Evolutionary conservation across 2,888 invertebrate genomes (phyloP).

Genomic region (Rhingia campestris): DNA sequence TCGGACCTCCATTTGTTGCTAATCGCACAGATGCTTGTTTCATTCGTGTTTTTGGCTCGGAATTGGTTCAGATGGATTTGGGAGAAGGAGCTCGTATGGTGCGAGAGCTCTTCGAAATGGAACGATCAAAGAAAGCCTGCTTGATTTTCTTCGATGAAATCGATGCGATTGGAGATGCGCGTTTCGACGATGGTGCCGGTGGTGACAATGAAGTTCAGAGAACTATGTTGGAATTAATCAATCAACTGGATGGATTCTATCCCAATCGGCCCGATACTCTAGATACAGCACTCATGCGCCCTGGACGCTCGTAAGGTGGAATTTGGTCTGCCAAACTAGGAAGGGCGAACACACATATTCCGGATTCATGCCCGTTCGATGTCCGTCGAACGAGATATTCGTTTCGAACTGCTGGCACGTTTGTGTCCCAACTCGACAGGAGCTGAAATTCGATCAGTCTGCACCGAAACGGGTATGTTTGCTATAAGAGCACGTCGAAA

Average conservation of each 20-base stretch:
- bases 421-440: conserved; percentile 99
- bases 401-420: conserved; percentile 97
- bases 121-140: conserved; percentile 99
- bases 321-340: conserved; percentile 98
- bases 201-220: conserved; percentile 99
- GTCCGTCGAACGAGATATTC: conserved; percentile 99
- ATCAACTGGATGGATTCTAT: conserved; percentile 99
- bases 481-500: conserved; percentile 99
- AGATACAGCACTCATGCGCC: conserved; percentile 99
- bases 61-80: conserved; percentile 95
- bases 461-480: conserved; percentile 99
- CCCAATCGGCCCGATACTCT: conserved; percentile 99
- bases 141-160: conserved; percentile 99
- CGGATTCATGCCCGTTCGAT: conserved; percentile 99
- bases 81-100: conserved; percentile 99
- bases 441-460: conserved; percentile 95
- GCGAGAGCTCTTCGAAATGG: conserved; percentile 99
- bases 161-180: conserved; percentile 99
- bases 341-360: conserved; percentile 98
- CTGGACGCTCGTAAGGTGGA: conserved; percentile 98
- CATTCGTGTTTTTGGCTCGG: conserved; percentile 98
- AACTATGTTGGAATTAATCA: conserved; percentile 99
- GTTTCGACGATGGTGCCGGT: conserved; percentile 99
- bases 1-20: conserved; percentile 99
- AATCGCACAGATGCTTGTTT: conserved; percentile 99